Base-by-base conservation (phyloP, 2,797 vertebrate species). In the Serranus cabrilla region DNA sequence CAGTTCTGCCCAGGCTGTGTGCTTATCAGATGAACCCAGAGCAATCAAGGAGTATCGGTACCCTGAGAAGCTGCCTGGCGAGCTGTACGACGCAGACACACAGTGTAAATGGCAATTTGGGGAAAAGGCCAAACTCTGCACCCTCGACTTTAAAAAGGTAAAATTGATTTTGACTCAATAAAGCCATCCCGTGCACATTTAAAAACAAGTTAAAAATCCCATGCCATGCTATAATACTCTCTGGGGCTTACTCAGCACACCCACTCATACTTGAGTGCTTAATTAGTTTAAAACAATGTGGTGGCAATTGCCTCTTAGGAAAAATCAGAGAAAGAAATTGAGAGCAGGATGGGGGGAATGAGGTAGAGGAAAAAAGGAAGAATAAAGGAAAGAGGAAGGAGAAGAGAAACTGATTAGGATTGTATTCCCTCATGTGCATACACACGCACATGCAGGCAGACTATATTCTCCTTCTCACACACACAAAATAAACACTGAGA, bases 81-180 rank as follows among this genome's bases (percentile, higher is more conserved):
- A 98, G 87, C 65, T 98, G 18, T 98, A 98, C 0, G 96, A 98
- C 0, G 96, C 97, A 0, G 95, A 97, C 91, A 98, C 96, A 0
- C 97, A 98, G 89, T 98, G 97, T 95, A 97, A 97, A 89, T 98
- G 97, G 97, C 97, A 98, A 80, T 98, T 98, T 58, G 97, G 97
- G 66, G 96, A 96, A 86, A 97, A 97, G 86, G 97, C 97, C 91
- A 97, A 96, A 87, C 95, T 97, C 75, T 98, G 97, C 91, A 96
- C 95, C 77, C 93, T 97, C 62, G 94, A 96, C 85, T 96, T 98
- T 57, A 97, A 97, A 89, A 98, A 98, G 97, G 97, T 95, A 94
- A 93, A 88, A 42, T 21, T n/a, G 16, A 79, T 68, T 74, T 71
- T 54, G 18, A 51, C 14, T 61, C 5, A 25, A 4, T 66, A 43